phyloP scores from a whole-genome alignment of 2,113 vertebrate species.

The Mellivora capensis region DNA sequence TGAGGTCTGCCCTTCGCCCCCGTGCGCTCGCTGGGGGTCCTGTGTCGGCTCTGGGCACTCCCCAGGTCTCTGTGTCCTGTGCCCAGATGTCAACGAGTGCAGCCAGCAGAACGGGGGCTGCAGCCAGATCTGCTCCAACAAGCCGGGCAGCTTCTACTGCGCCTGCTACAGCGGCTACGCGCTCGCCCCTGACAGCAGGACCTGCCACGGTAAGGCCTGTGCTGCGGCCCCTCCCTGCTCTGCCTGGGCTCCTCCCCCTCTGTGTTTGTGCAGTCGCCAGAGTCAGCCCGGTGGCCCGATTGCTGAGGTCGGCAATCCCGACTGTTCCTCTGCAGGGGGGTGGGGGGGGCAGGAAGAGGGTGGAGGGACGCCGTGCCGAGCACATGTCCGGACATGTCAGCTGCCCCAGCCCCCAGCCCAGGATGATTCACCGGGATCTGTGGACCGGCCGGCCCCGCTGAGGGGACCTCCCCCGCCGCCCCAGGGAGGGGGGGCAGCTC shows the following conservation, averaged over 20 bases:
- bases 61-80: slow-evolving; percentile 43
- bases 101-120: slow-evolving; percentile 86
- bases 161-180: slow-evolving; percentile 89
- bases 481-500: not conserved
- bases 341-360: not conserved
- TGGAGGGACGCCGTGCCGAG: not conserved
- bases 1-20: not conserved
- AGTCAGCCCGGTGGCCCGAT: not conserved
- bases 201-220: slow-evolving; percentile 87
- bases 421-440: slow-evolving; percentile 63
- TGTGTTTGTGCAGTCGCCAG: accelerated
- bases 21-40: no score
- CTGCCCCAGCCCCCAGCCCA: not conserved
- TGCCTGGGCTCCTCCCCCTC: accelerated
- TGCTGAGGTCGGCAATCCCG: not conserved
- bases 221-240: accelerated
- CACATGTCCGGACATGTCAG: slow-evolving; percentile 67
- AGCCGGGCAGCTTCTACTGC: slow-evolving; percentile 91
- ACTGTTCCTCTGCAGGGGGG: not conserved
- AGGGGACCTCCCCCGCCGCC: not conserved
- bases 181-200: slow-evolving; percentile 80
- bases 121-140: slow-evolving; percentile 92
- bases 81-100: slow-evolving; percentile 94
- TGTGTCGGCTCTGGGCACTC: not conserved
- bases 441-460: slow-evolving; percentile 39